Conservation (phyloP, 2,113 vertebrate species). For the Thunnus maccoyii region DNA sequence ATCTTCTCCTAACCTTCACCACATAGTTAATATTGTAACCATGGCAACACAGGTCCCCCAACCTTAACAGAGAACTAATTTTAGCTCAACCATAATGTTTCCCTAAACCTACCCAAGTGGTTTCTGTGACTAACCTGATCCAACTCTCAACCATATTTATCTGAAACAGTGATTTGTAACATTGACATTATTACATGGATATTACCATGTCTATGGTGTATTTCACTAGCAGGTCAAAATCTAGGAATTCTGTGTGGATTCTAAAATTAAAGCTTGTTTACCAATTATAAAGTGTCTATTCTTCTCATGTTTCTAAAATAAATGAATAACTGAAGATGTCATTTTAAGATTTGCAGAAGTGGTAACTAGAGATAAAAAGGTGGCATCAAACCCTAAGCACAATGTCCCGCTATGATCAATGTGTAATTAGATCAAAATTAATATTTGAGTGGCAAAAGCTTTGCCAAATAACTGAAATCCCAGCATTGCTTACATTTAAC, state of each 20-base stretch:
- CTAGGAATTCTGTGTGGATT: background rate
- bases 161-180: no score
- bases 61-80: no score
- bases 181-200: no score
- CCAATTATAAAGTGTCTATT: background rate
- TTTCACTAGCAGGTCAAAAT: background rate
- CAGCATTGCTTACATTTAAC: slow-evolving; percentile 36
- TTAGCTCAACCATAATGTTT: no score
- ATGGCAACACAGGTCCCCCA: no score
- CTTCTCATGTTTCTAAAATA: background rate
- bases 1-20: no score
- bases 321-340: slow-evolving; percentile 1
- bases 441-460: slow-evolving; percentile 28
- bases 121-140: no score
- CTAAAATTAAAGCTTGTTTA: background rate
- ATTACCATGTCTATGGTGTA: no score
- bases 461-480: slow-evolving; percentile 28
- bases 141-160: no score
- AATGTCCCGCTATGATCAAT: slow-evolving; percentile 40
- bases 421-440: slow-evolving; percentile 45
- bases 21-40: no score
- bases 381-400: slow-evolving; percentile 31
- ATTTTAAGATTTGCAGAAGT: slow-evolving; percentile 41
- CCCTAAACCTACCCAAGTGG: no score
- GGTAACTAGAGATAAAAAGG: slow-evolving; percentile 33